Evolutionary conservation across 2,113 vertebrate species (phyloP), one percentile per base, ranked within the genome.

Genomic region (Entomyzon cyanotis): DNA sequence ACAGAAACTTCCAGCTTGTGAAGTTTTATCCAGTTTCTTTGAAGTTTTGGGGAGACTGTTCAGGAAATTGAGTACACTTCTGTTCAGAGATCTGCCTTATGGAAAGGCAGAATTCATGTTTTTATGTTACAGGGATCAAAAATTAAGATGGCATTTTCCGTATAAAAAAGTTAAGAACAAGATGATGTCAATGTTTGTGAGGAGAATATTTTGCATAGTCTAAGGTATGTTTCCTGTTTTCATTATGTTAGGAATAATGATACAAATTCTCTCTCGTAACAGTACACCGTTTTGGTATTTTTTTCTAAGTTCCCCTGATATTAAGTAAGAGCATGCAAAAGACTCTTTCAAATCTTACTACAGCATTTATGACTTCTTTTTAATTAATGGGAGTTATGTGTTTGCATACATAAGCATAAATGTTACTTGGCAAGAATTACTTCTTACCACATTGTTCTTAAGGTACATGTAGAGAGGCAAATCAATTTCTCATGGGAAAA

Each of bases 401-500:
- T 83, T 93, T 95, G 76, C 87, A 89, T 96, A 64, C 44, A 64
- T 81, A 80, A 94, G 46, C 76, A 73, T 95, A 88, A 93, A 80
- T 0, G 4, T 91, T 93, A 85, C 65, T 94, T 95, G 65, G 79
- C 87, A 89, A 92, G 89, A 79, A 50, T 53, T 73, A 23, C 73
- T 75, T 77, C 89, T 91, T 81, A 59, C 56, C 67, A 35, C n/a
- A 22, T 84, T 64, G 64, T 52, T 96, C 24, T 93, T 83, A 60
- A 87, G 33, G 28, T 87, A 62, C 12, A 41, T 42, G 46, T 65
- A 73, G 79, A 94, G 87, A 84, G 50, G 79, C 79, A 91, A 87
- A 82, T 87, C 50, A 58, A 71, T 95, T 97, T 96, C 94, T 96
- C 94, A 84, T 95, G 95, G 93, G 95, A 96, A 97, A 93, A 94